phyloP scores from a whole-genome alignment of 2,797 vertebrate species.

The Aldrovandia affinis region DNA sequence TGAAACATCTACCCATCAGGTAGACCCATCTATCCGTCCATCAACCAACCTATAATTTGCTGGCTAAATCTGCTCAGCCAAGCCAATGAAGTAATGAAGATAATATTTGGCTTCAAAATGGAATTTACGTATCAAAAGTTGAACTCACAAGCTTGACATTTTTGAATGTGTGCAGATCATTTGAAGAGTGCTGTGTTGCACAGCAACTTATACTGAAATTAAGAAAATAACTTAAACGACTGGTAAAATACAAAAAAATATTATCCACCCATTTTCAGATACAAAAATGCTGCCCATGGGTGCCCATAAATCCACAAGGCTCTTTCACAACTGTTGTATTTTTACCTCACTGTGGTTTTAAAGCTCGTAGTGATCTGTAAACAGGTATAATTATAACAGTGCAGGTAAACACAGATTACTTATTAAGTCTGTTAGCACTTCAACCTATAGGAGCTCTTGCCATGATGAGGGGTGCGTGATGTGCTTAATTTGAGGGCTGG shows the following conservation, averaged over 20 bases:
- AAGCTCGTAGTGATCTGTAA: conserved; percentile 23
- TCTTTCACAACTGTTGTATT: background rate
- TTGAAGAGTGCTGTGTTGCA: too few relatives aligned
- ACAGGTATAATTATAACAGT: conserved; percentile 42
- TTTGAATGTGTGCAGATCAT: too few relatives aligned
- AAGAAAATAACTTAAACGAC: too few relatives aligned
- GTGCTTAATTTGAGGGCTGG: background rate
- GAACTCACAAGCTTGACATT: too few relatives aligned
- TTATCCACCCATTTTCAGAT: background rate
- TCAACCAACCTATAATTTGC: too few relatives aligned
- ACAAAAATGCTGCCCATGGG: background rate
- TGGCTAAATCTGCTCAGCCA: too few relatives aligned
- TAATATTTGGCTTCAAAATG: too few relatives aligned
- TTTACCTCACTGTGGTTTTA: conserved; percentile 32
- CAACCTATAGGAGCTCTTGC: conserved; percentile 21
- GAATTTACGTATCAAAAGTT: too few relatives aligned
- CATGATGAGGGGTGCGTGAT: background rate
- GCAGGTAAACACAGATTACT: conserved; percentile 33
- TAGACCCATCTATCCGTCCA: background rate
- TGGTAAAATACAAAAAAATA: background rate
- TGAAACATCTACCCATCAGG: background rate
- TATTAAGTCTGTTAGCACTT: conserved; percentile 31
- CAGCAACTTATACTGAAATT: too few relatives aligned
- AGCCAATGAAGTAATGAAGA: too few relatives aligned
- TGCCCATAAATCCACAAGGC: too few relatives aligned